Evolutionary conservation across 2,797 vertebrate genomes (phyloP), one percentile per base, ranked within the genome.

Genomic region (Chaetophractus vellerosus): DNA sequence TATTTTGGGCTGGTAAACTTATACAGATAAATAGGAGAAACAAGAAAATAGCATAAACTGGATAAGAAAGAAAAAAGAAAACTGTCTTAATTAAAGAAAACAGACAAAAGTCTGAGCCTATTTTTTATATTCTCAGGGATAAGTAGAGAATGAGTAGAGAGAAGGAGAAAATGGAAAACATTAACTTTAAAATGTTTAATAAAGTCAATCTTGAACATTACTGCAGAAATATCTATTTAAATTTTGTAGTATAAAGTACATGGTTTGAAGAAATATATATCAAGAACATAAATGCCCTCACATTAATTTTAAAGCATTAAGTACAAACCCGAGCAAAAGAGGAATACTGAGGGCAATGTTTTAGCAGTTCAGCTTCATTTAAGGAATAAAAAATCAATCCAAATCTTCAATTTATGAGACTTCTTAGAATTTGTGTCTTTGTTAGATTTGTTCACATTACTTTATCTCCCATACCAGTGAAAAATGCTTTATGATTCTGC

Each of bases 321-420:
- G 19, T 76, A 79, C 10, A 64, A 11, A 52, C 2, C 10, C 92
- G 5, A 0, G 18, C 66, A 91, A 94, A 81, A 94, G 38, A 93
- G 16, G 8, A 96, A 92, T 80, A 83, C n/a, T 50, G 87, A 50
- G 16, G 18, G 1, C 0, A 7, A 26, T 31, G 33, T 87, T 94
- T 69, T 52, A 11, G 23, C 79, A 93, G 33, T 14, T 94, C 9
- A 52, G 26, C 41, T 97, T 38, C 76, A 64, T 72, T 95, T 93
- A 94, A 94, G 5, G 10, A 28, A 48, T 75, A 71, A 66, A 9
- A 96, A 96, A 96, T 94, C 38, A 89, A 69, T 94, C 88, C 45
- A 92, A 95, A 95, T 90, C 24, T 97, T 55, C 23, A 6, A 63
- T 95, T 97, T 95, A 95, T 52, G 11, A 93, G 55, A 75, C 95